These are phyloP conservation scores for Scaeva pyrastri DNA, from an alignment of 2,888 invertebrate species.

Conservation along the genomic window DNA sequence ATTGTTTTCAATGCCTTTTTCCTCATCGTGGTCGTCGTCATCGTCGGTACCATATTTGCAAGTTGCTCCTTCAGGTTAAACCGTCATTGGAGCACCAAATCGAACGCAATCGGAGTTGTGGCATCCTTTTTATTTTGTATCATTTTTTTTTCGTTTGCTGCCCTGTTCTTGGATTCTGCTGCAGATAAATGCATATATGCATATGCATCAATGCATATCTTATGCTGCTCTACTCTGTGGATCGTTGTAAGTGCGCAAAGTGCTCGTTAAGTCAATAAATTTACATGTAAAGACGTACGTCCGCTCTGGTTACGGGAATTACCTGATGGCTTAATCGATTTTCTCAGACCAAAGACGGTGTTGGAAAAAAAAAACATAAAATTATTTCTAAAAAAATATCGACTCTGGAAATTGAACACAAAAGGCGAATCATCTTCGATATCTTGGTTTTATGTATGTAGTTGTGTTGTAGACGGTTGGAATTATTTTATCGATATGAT, in stretches of 20 bases:
- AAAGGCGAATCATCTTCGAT: neutral
- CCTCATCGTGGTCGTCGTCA: neutral
- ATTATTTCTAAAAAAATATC: conserved; percentile 36
- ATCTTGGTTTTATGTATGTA: neutral
- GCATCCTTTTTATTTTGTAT: conserved; percentile 50
- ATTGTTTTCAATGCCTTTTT: neutral
- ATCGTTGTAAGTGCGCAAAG: conserved; percentile 76
- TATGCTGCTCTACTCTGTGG: conserved; percentile 19
- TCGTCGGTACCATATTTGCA: conserved; percentile 66
- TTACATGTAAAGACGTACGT: conserved; percentile 78
- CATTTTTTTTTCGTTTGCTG: neutral
- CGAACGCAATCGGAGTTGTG: conserved; percentile 69
- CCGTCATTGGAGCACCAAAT: conserved; percentile 65
- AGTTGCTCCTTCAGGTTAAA: conserved; percentile 50
- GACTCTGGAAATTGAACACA: conserved; percentile 27
- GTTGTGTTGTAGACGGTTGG: neutral
- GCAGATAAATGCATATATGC: conserved; percentile 10
- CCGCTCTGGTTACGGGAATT: conserved; percentile 78
- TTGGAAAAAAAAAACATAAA: conserved; percentile 29
- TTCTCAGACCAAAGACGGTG: conserved; percentile 56
- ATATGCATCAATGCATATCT: conserved; percentile 44
- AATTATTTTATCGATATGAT: conserved; percentile 5
- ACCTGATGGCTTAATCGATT: conserved; percentile 80
- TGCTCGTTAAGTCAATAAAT: conserved; percentile 79
- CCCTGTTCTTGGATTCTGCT: conserved; percentile 15